Evolutionary conservation across 2,888 invertebrate species (phyloP), one percentile per base, ranked within the genome.

Genomic region (Acronicta psi): DNA sequence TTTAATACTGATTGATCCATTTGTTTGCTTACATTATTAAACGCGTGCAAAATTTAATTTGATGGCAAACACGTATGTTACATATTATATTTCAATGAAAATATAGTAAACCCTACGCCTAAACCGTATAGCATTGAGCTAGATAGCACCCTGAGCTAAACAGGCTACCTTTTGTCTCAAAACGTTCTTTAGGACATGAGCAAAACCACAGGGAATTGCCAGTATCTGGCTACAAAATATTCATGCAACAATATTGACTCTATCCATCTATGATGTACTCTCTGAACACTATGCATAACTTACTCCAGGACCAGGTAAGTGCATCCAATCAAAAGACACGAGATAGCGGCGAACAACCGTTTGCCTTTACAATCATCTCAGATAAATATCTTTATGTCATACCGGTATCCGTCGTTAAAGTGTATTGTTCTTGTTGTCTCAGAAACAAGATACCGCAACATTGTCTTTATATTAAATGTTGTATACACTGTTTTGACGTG

Each of bases 261-360:
- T 55, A 40, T 63, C 56, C 37, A 18, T 36, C 40, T 16, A 10
- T 13, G 11, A 31, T 25, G 42, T 42, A 1, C 36, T 46, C 47
- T 41, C 62, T 57, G 41, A 49, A 46, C 43, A 61, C 41, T 45
- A 60, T 73, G 56, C 75, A 73, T 72, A 75, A 73, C 57, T 68
- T 59, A 61, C 20, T 34, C 46, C 41, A 38, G 42, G 40, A 59
- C 41, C 56, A 72, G 69, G 59, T 75, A 75, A 68, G 63, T 56
- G 73, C 59, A 73, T 75, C 61, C 69, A 75, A 73, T 75, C 76
- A 75, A 63, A 68, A 63, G 52, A 44, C 73, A 59, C n/a, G 46
- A 62, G 69, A 76, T 69, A 63, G 46, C 34, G 50, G 16, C 43
- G 44, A 23, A 50, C 55, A 49, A 53, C 47, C 25, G 34, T 53